Percentiles rank a stretch among this genome's conserved stretches.
Evolutionary conservation across 30 jellyfish, hydroid and myxozoan genomes (phyloP).

Genomic region (Aurelia coerulea): DNA sequence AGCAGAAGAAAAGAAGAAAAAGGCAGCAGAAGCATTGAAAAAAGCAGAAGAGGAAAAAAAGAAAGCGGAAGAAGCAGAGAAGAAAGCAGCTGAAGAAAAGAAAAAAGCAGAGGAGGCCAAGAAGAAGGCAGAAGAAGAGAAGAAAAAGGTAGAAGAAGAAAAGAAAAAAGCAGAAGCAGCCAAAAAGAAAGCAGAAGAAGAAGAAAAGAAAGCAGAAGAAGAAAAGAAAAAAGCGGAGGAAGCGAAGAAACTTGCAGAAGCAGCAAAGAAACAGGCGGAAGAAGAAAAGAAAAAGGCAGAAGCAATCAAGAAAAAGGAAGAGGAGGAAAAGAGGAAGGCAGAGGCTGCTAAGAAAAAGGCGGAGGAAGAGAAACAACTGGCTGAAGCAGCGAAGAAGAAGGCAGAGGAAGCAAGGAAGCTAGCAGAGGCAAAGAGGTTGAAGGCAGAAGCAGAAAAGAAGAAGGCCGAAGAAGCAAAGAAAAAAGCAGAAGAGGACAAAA

Average conservation of each 20-base stretch:
- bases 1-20: slow-evolving; percentile 1
- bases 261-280: slow-evolving; percentile 2
- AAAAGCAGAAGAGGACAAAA: slow-evolving; percentile 31
- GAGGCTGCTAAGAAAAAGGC: slow-evolving; percentile 22
- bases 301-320: slow-evolving; percentile 5
- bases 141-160: slow-evolving; percentile 39
- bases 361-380: slow-evolving; percentile 22
- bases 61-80: slow-evolving; percentile 26
- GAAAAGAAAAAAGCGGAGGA: slow-evolving; percentile 46
- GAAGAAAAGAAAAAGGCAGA: slow-evolving; percentile 25
- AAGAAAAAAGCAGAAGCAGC: slow-evolving; percentile 27
- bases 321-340: slow-evolving; percentile 4
- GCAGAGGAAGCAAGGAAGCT: slow-evolving; percentile 16
- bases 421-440: neutral
- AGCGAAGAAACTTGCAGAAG: slow-evolving; percentile 43
- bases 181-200: slow-evolving; percentile 17
- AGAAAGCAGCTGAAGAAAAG: slow-evolving; percentile 43
- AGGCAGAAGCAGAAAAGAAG: slow-evolving; percentile 21
- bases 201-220: slow-evolving; percentile 48
- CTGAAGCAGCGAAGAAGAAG: neutral
- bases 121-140: slow-evolving; percentile 59
- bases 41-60: slow-evolving; percentile 27
- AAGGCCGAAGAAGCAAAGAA: slow-evolving; percentile 48
- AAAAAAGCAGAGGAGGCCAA: slow-evolving; percentile 37
- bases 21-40: slow-evolving; percentile 14